These are phyloP conservation scores for Aplysina aerophoba DNA, from an alignment of 37 sponge, comb jelly and placozoan genomes.

Conservation along the genomic window DNA sequence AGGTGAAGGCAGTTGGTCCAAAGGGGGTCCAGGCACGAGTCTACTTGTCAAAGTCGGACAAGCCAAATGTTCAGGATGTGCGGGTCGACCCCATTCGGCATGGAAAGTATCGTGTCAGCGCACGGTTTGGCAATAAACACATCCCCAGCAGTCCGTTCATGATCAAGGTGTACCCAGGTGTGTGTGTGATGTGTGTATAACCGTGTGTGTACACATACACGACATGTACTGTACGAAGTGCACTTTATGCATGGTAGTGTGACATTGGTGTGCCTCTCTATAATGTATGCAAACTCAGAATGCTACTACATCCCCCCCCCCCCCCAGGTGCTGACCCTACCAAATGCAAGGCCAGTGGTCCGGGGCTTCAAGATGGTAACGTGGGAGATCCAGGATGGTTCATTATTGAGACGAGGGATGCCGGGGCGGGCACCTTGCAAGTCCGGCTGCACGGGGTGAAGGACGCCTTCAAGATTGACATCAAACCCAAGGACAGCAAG, in stretches of 20 bases:
- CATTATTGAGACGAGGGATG: conserved; percentile 73
- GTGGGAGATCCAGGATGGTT: conserved; percentile 64
- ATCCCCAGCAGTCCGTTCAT: conserved; percentile 72
- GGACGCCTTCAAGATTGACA: conserved; percentile 63
- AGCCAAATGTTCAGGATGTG: conserved; percentile 50
- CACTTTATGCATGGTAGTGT: too few species aligned
- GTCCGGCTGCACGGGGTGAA: conserved; percentile 74
- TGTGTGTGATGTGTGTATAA: background rate
- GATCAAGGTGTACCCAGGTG: conserved; percentile 65
- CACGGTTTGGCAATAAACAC: conserved; percentile 69
- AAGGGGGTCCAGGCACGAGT: conserved; percentile 63
- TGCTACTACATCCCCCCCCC: too few species aligned
- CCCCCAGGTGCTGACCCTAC: conserved; percentile 68
- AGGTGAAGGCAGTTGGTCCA: conserved; percentile 67
- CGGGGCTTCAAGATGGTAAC: conserved; percentile 63
- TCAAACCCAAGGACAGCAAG: conserved; percentile 54
- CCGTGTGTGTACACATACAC: background rate
- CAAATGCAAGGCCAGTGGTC: conserved; percentile 75
- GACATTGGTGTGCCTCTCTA: too few species aligned
- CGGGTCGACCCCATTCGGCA: conserved; percentile 59
- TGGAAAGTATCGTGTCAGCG: conserved; percentile 74
- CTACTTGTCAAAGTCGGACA: conserved; percentile 56
- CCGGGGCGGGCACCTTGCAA: conserved; percentile 66
- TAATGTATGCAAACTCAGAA: too few species aligned
- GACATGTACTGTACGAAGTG: background rate